A percentile compares a stretch with the other conserved stretches of the same genome.
Conservation (phyloP, 2,113 vertebrate genomes). For the Mormyrus iriodes region DNA sequence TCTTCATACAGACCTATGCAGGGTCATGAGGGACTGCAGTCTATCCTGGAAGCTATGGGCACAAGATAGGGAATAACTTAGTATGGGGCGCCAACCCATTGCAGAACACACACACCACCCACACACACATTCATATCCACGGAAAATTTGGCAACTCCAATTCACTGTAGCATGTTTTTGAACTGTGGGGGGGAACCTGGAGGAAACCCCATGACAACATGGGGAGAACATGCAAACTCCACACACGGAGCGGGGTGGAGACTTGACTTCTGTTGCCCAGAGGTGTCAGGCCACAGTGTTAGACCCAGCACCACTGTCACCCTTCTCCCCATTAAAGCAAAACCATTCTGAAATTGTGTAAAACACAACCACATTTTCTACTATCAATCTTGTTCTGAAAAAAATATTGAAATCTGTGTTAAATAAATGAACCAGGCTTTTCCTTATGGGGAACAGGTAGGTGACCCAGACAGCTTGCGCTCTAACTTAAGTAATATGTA, state of each 20-base stretch:
- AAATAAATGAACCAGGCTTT: neutral
- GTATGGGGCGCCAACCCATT: too few relatives aligned
- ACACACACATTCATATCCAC: too few relatives aligned
- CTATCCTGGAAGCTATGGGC: too few relatives aligned
- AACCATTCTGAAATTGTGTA: neutral
- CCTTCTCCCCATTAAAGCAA: neutral
- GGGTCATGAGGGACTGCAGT: too few relatives aligned
- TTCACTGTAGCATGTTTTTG: too few relatives aligned
- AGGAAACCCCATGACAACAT: too few relatives aligned
- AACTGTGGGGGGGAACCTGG: too few relatives aligned
- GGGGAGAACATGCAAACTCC: too few relatives aligned
- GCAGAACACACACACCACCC: too few relatives aligned
- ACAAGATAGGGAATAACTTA: too few relatives aligned
- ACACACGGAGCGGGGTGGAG: neutral
- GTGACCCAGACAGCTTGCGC: neutral
- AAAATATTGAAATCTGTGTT: neutral
- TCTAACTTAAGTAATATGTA: neutral
- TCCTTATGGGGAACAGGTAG: neutral
- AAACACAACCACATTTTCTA: neutral
- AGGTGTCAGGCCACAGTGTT: neutral
- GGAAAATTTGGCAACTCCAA: too few relatives aligned
- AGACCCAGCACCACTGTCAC: neutral
- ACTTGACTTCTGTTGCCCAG: neutral
- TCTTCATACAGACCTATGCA: too few relatives aligned
- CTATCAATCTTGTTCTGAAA: neutral